Base-by-base conservation (phyloP, 2,797 vertebrate genomes). In the Anabacerthia variegaticeps region DNA sequence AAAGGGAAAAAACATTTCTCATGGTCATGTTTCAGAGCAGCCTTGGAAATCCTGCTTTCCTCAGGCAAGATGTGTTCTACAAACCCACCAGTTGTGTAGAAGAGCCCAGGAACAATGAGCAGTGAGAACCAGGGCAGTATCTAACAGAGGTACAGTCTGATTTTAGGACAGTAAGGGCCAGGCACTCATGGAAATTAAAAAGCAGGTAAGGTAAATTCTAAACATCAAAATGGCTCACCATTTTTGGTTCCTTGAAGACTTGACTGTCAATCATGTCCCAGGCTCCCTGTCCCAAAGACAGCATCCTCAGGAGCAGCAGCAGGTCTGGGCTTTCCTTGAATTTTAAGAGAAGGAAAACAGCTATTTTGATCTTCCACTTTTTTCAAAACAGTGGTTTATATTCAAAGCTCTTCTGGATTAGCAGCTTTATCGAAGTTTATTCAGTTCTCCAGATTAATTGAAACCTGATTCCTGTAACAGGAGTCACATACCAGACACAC, bases 221-320 rank as follows among this genome's bases (percentile, higher is more conserved):
- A 66, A 27, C 26, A 62, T 55, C 18, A 37, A 19, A 72, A 66
- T 20, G 14, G 59, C 95, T 74, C 97, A 99, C 99, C 99, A 99
- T 97, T 93, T 98, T 99, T 44, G 99, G 99, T 92, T 99, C 99
- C 97, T 99, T 99, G 97, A 99, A 99, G 85, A 99, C 99, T 96
- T 99, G 99, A 96, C 99, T 99, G 98, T 99, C 99, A 9, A 99
- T 99, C 99, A 99, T 99, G 97, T 99, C 99, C 99, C 99, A 99
- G 1, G 99, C 99, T 1, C 99, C 99, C 66, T 99, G 99, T 55
- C 99, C 99, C 74, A 99, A 97, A 0, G 99, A 99, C 81, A 99
- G 98, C 98, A 99, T 99, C 97, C 99, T 97, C 36, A 99, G 98
- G 23, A 99, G 98, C 66, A 99, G 97, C 93, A 99, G 98, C 80